These are phyloP conservation scores for Notamacropus eugenii DNA, from an alignment of 2,797 vertebrate species.

Conservation along the genomic window DNA sequence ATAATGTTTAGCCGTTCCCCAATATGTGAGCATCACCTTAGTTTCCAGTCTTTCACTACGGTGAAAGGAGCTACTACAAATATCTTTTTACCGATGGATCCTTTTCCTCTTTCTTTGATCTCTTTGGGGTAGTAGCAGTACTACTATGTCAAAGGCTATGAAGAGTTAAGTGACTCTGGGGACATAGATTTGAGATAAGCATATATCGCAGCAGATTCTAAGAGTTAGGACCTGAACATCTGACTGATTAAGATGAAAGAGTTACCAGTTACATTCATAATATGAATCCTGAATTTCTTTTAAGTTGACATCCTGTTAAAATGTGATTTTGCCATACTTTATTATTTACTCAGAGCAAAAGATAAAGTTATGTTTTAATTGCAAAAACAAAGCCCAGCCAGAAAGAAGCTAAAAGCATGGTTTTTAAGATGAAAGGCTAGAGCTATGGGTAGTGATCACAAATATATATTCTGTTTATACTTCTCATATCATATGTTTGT, in stretches of 20 bases:
- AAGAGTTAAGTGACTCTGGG: background rate
- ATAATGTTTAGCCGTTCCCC: background rate
- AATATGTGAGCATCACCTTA: background rate
- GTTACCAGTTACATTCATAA: background rate
- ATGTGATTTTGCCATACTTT: slow-evolving; percentile 14
- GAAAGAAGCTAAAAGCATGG: background rate
- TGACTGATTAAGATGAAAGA: background rate
- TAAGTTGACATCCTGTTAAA: slow-evolving; percentile 24
- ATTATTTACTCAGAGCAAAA: background rate
- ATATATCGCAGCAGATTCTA: background rate
- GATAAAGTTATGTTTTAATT: slow-evolving; percentile 8
- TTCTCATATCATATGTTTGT: background rate
- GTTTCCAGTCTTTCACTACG: background rate
- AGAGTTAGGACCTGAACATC: background rate
- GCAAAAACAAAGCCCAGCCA: background rate
- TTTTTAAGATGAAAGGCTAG: background rate
- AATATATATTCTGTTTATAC: background rate
- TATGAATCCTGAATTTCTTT: slow-evolving; percentile 12
- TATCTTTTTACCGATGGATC: background rate
- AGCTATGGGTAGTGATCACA: background rate
- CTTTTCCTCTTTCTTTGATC: background rate
- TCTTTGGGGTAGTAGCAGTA: background rate
- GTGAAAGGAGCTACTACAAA: background rate
- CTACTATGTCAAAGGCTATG: background rate
- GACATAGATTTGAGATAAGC: background rate